These are phyloP conservation scores for Poeciliopsis retropinna DNA, from an alignment of 2,113 vertebrate genomes.

Conservation along the genomic window DNA sequence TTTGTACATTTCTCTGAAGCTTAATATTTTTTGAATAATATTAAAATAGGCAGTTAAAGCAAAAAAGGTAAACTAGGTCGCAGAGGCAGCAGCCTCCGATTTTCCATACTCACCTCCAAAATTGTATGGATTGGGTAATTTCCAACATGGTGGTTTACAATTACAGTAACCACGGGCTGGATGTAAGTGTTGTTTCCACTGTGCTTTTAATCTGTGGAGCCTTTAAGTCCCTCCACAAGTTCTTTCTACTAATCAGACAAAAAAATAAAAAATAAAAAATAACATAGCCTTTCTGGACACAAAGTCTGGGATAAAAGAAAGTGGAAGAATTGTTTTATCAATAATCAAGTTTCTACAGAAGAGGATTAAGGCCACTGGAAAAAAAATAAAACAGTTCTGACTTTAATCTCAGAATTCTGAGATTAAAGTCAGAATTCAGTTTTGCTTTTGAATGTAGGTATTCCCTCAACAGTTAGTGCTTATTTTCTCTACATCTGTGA, in stretches of 20 bases:
- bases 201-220: constrained; percentile 52
- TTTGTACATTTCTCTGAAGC: constrained; percentile 11
- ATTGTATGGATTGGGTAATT: constrained; percentile 50
- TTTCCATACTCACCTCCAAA: constrained; percentile 66
- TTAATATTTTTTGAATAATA: not conserved
- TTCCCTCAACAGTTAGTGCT: too few species aligned
- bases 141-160: constrained; percentile 57
- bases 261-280: not conserved
- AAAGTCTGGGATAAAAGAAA: not conserved
- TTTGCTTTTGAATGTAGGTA: too few species aligned
- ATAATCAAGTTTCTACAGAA: not conserved
- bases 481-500: too few species aligned
- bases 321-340: constrained; percentile 17
- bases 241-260: constrained; percentile 38
- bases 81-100: constrained; percentile 28
- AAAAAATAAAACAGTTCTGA: too few species aligned
- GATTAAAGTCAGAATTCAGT: too few species aligned
- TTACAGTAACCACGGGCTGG: constrained; percentile 43
- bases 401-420: too few species aligned
- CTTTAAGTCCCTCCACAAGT: constrained; percentile 46
- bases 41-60: constrained; percentile 30
- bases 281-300: constrained; percentile 16
- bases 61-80: constrained; percentile 44
- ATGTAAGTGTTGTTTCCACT: constrained; percentile 65
- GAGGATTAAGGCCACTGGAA: too few species aligned